Evolutionary conservation across 2,888 invertebrate genomes (phyloP), one percentile per base, ranked within the genome.

Genomic region (Cataglyphis altisquamis): DNA sequence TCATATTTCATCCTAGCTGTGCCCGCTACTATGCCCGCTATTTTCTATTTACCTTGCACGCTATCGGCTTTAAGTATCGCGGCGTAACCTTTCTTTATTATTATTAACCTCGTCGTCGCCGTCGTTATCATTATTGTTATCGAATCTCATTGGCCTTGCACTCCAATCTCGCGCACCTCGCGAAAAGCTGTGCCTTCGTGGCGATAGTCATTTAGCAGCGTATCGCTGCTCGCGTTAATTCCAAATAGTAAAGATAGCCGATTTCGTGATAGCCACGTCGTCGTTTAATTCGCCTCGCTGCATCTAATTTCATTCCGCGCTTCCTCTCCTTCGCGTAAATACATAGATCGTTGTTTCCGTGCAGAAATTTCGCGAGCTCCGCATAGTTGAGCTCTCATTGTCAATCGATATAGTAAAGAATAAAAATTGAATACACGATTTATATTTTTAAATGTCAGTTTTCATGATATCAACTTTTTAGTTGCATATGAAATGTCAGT

Each of bases 151-250:
- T 80, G 60, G 60, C 72, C 45, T 78, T 70, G 62, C 45, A 60
- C 32, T 80, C 72, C 60, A 72, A 80, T 72, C 60, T 62, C 66
- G 45, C 55, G 55, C 55, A 41, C 41, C 41, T 67, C 45, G 70
- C 78, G 72, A 80, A 60, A 72, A 80, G 60, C 60, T 48, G 72
- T 57, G 72, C 25, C 36, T 48, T 77, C 29, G 29, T 25, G 4
- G 78, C 78, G 25, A 60, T 60, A 32, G 25, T 80, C 78, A 45
- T 80, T 80, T 36, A 60, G 70, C 48, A 78, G 41, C 72, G 36
- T 60, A 72, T 78, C 78, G 78, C 72, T 32, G 45, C n/a, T n/a
- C n/a, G n/a, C 72, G 60, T 80, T 80, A 80, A 80, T 80, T 80
- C 18, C 36, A 18, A 70, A 6, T n/a, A 60, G 78, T 32, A 21